A percentile compares a stretch with the other conserved stretches of the same genome.
Conservation (phyloP, 2,888 invertebrate genomes). For the Drosophila neotestacea region DNA sequence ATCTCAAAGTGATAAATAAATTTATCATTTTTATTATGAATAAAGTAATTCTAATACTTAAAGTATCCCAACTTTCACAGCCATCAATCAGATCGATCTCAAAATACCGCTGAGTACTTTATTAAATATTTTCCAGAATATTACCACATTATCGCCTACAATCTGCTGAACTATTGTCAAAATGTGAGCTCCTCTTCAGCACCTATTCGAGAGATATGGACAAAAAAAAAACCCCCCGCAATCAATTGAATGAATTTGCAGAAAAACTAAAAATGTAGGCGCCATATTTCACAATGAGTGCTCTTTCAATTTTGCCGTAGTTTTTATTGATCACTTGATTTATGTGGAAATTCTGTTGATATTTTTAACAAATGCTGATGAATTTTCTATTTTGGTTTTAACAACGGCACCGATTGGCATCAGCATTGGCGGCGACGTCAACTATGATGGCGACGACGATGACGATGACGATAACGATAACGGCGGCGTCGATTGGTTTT, state of each 20-base stretch:
- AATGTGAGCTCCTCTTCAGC: background rate
- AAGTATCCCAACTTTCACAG: background rate
- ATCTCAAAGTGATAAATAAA: no score
- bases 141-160: slow-evolving; percentile 12
- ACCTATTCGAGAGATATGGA: background rate
- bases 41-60: background rate
- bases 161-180: slow-evolving; percentile 17
- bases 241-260: slow-evolving; percentile 47
- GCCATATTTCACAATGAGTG: slow-evolving; percentile 50
- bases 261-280: slow-evolving; percentile 25
- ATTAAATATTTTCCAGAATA: slow-evolving; percentile 4
- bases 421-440: slow-evolving; percentile 20
- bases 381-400: slow-evolving; percentile 68
- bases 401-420: slow-evolving; percentile 42
- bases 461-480: slow-evolving; percentile 5
- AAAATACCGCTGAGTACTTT: slow-evolving; percentile 4
- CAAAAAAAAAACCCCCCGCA: slow-evolving; percentile 26
- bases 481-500: slow-evolving; percentile 21
- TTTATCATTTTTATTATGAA: no score
- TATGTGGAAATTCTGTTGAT: slow-evolving; percentile 61
- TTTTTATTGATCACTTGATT: slow-evolving; percentile 73
- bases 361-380: slow-evolving; percentile 71
- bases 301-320: slow-evolving; percentile 9
- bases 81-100: background rate
- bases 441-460: slow-evolving; percentile 6